Evolutionary conservation across 2,888 invertebrate genomes (phyloP), one percentile per base, ranked within the genome.

Genomic region (Pheosia tremula): DNA sequence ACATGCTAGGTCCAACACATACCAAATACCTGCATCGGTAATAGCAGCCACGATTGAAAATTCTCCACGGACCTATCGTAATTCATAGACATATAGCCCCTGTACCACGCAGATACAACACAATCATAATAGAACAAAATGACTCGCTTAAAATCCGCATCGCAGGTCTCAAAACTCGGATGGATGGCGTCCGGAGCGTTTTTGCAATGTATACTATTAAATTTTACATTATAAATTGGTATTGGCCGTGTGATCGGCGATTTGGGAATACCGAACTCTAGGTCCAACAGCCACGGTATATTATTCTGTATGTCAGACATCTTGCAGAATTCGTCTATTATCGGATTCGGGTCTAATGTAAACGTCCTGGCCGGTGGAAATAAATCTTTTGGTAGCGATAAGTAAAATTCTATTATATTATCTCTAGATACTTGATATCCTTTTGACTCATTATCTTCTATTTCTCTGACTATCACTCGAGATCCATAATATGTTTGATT

Each of bases 311-410:
- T 50, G 70, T 83, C 72, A 0, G 70, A n/a, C 37, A 82, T 52
- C 70, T 77, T 85, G 68, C 91, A 91, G 47, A 91, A 82, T 56
- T 83, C 84, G 70, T 90, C 85, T 69, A 91, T 89, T 2, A 90
- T 68, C 3, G 78, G 73, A 82, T 90, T 91, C 0, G 90, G 88
- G 72, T 90, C 85, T 11, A 89, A 54, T 1, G 69, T 58, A 5
- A 86, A 57, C 79, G 75, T 85, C 64, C 76, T 82, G n/a, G 88
- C 78, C 8, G 79, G 67, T 4, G 89, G 89, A 69, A 91, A 91
- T 9, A 89, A 58, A 43, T 85, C 74, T 70, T 74, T 86, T 6
- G 90, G 87, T 53, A 90, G 71, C 5, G 67, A 68, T 36, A 89
- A 68, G 63, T 87, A 90, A 4, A 62, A 71, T 54, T 87, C 84